Conservation (phyloP, 30 jellyfish, hydroid and myxozoan species). For the Turritopsis rubra region DNA sequence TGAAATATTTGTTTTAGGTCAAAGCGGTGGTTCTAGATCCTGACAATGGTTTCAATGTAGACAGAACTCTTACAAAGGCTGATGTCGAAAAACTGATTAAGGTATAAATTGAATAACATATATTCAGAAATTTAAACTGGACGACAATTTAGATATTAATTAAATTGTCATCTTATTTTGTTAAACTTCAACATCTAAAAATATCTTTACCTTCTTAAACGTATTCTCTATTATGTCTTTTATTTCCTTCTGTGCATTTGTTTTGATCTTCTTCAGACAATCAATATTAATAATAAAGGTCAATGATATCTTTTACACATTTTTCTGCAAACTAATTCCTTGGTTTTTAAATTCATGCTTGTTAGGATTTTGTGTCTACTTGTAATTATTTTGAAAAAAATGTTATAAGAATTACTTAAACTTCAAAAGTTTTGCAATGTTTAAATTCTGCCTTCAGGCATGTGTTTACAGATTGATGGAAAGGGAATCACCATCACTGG, state of each 20-base stretch:
- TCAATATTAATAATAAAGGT: too few relatives aligned
- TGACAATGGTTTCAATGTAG: conserved; percentile 87
- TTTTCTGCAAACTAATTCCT: too few relatives aligned
- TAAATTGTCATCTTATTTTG: too few relatives aligned
- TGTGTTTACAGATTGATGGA: conserved; percentile 65
- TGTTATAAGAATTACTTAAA: too few relatives aligned
- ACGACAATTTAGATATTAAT: neutral
- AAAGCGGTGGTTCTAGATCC: conserved; percentile 93
- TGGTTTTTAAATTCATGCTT: too few relatives aligned
- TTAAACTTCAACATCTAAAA: too few relatives aligned
- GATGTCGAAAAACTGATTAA: conserved; percentile 77
- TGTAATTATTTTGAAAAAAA: too few relatives aligned
- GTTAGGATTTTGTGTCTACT: too few relatives aligned
- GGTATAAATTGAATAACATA: conserved; percentile 29
- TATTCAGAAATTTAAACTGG: neutral
- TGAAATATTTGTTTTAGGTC: conserved; percentile 37
- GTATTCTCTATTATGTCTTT: neutral
- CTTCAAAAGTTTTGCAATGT: too few relatives aligned
- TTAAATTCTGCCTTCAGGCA: conserved; percentile 34
- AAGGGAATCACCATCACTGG: conserved; percentile 73
- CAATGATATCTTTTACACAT: too few relatives aligned
- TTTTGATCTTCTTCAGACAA: too few relatives aligned
- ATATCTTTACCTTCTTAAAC: neutral
- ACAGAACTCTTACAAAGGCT: conserved; percentile 73
- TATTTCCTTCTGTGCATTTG: neutral